phyloP scores from a whole-genome alignment of 2,888 invertebrate species.

The Apamea crenata region DNA sequence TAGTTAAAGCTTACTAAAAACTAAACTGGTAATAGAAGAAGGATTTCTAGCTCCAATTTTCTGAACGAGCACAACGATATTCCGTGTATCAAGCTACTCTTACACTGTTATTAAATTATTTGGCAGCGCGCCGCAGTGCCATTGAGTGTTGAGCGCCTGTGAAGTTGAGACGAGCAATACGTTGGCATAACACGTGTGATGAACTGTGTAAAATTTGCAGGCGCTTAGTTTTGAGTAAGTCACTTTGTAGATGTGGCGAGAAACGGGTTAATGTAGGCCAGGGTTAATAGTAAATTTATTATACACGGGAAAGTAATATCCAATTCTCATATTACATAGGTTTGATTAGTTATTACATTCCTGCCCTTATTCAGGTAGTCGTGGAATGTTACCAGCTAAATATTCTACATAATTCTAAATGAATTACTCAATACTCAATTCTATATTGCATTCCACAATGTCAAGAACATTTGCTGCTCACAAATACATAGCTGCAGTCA shows the following conservation, averaged over 20 bases:
- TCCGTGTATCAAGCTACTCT: slow-evolving; percentile 10
- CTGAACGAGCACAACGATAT: background rate
- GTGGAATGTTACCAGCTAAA: background rate
- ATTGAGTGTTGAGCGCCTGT: slow-evolving; percentile 44
- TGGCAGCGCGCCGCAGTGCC: slow-evolving; percentile 14
- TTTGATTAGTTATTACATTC: background rate
- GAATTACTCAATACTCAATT: background rate
- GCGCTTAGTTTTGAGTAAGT: slow-evolving; percentile 22
- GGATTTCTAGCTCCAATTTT: background rate
- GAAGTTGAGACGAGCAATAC: slow-evolving; percentile 51
- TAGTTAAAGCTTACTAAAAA: background rate
- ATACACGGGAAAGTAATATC: background rate
- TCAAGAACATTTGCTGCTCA: background rate
- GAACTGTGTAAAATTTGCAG: slow-evolving; percentile 34
- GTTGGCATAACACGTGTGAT: slow-evolving; percentile 18
- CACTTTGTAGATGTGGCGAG: background rate
- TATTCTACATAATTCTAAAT: background rate
- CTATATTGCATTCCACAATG: no score
- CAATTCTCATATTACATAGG: background rate
- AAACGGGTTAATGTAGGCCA: background rate
- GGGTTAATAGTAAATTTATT: background rate
- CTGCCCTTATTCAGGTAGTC: no score
- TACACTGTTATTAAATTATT: slow-evolving; percentile 28
- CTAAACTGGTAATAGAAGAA: background rate
- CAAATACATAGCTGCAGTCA: background rate